Conservation (phyloP, 2,797 vertebrate genomes). For the Notoglanidium macrostoma region DNA sequence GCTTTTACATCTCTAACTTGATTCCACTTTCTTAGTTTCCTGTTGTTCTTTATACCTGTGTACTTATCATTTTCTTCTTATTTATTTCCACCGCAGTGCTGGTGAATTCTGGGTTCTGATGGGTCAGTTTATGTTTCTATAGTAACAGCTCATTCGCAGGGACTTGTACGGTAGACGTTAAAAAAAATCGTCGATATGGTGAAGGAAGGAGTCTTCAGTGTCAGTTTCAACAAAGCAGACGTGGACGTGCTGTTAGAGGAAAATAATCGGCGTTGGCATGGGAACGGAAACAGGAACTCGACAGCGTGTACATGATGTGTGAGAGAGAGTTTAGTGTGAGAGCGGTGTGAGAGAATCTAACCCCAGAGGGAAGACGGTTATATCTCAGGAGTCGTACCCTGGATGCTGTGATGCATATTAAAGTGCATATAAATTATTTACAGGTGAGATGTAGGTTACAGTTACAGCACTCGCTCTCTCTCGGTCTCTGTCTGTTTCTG, state of each 20-base stretch:
- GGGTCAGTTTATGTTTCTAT: neutral
- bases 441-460: neutral
- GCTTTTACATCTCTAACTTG: neutral
- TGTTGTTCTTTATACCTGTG: neutral
- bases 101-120: neutral
- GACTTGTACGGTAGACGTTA: neutral
- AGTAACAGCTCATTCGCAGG: neutral
- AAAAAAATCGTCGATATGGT: neutral
- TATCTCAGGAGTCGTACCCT: neutral
- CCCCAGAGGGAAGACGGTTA: neutral
- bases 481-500: neutral
- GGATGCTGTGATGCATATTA: neutral
- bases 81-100: no score
- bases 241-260: no score
- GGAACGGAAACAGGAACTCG: no score
- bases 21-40: neutral
- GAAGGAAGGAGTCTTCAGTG: neutral
- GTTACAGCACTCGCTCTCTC: neutral
- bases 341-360: neutral
- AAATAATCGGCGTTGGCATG: no score
- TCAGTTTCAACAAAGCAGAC: no score
- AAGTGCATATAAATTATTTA: neutral
- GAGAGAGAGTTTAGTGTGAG: neutral
- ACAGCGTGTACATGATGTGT: neutral
- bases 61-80: neutral